Conservation (phyloP, 2,797 vertebrate genomes). For the Spea hammondii region DNA sequence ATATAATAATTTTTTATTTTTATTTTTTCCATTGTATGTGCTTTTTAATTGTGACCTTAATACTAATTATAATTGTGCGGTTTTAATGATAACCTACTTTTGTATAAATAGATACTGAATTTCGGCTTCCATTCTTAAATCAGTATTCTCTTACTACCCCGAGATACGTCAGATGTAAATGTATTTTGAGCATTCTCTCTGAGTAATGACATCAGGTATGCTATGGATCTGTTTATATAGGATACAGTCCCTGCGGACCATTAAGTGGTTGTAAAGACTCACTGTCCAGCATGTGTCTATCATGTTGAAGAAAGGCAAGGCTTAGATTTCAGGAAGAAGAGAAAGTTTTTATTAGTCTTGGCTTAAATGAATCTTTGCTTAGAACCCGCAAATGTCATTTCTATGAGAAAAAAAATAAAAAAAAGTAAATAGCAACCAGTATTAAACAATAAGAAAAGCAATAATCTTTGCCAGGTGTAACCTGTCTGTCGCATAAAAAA, state of each 20-base stretch:
- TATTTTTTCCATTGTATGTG: no score
- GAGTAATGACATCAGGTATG: constrained; percentile 38
- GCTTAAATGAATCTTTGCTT: background rate
- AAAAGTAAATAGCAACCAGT: no score
- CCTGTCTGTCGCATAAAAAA: no score
- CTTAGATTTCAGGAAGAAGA: background rate
- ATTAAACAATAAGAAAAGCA: no score
- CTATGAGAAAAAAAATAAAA: background rate
- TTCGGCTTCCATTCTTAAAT: background rate
- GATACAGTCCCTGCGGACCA: constrained; percentile 40
- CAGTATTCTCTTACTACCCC: background rate
- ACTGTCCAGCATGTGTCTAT: constrained; percentile 38
- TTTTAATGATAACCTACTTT: no score
- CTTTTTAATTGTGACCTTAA: no score
- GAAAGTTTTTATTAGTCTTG: background rate
- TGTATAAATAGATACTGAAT: no score
- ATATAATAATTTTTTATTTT: no score
- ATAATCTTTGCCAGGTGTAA: no score
- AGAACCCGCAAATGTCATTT: background rate
- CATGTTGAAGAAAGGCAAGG: constrained; percentile 32
- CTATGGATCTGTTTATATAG: constrained; percentile 49
- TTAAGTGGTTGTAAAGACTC: constrained; percentile 49
- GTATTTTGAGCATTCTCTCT: constrained; percentile 7
- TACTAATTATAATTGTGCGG: no score
- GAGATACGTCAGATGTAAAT: background rate